Evolutionary conservation across 1,140 invertebrate species (phyloP), one percentile per base, ranked within the genome.

Genomic region (Trigoniulus corallinus): DNA sequence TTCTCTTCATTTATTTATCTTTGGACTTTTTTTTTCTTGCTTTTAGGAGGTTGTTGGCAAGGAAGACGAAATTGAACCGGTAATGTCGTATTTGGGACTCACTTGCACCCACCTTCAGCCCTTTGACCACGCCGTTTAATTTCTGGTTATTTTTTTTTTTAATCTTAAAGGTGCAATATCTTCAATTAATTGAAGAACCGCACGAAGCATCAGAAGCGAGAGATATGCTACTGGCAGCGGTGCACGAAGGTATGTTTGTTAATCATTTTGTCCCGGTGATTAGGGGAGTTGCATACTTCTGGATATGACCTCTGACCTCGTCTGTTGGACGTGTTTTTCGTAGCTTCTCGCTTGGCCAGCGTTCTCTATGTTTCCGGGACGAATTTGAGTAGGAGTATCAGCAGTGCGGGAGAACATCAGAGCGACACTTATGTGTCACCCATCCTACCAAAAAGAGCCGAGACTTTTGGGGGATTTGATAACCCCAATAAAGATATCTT

Each of bases 391-490:
- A 75, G 91, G 44, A 91, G 87, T 62, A 80, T 88, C 1, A 92
- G 86, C 67, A 92, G 87, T 24, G 88, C 84, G 3, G 88, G 88
- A 18, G 89, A 94, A 66, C 78, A 85, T 51, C 82, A 89, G 52
- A 88, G 82, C 59, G 78, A 80, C 7, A 76, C 79, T 7, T 88
- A 85, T 61, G 74, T 82, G 39, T 82, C 82, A 20, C 81, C 86
- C 7, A 81, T 84, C 20, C 65, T 94, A 51, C 88, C 91, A 2
- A 82, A 88, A 58, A 71, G 89, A 27, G 88, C 91, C 0, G 89
- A 94, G 69, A 94, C 91, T 1, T 95, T 94, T 69, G 87, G 87
- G 10, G 91, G 89, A 1, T 94, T 94, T 62, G 89, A 94, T 67
- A 63, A 62, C 53, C 50, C 63, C 20, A 62, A 52, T 55, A 66